A percentile compares a stretch with the other conserved stretches of the same genome.
These are phyloP conservation scores for Galerucella calmariensis DNA, from an alignment of 2,888 invertebrate species.

Conservation along the genomic window DNA sequence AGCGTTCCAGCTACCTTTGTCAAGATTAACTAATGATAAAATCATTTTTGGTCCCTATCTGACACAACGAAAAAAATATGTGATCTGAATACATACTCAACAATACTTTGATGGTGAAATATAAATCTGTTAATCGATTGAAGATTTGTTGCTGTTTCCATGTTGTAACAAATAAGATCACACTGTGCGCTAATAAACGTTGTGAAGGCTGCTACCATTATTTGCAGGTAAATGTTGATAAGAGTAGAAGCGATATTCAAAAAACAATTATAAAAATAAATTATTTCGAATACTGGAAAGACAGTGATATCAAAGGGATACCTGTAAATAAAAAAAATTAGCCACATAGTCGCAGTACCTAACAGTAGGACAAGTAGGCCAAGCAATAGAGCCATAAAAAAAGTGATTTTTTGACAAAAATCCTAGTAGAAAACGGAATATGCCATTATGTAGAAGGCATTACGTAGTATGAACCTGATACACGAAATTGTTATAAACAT, in stretches of 20 bases:
- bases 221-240: constrained; percentile 40
- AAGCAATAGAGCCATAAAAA: too few species aligned
- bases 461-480: too few species aligned
- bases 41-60: too few species aligned
- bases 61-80: too few species aligned
- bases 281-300: constrained; percentile 35
- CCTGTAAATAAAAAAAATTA: constrained; percentile 36
- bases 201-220: constrained; percentile 38
- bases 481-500: too few species aligned
- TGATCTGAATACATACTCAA: constrained; percentile 31
- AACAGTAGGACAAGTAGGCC: too few species aligned
- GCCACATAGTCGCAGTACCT: too few species aligned
- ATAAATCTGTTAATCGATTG: constrained; percentile 28
- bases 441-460: too few species aligned
- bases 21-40: too few species aligned
- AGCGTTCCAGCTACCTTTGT: too few species aligned
- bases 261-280: constrained; percentile 44
- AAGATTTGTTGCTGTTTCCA: constrained; percentile 23
- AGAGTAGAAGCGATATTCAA: constrained; percentile 30
- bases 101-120: constrained; percentile 41
- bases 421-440: too few species aligned
- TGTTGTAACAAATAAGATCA: constrained; percentile 40
- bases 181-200: constrained; percentile 45
- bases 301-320: constrained; percentile 41
- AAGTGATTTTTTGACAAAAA: too few species aligned